Percentiles rank a stretch among this genome's conserved stretches.
Evolutionary conservation across 2,113 vertebrate species (phyloP).

Genomic region (Bujurquina vittata): DNA sequence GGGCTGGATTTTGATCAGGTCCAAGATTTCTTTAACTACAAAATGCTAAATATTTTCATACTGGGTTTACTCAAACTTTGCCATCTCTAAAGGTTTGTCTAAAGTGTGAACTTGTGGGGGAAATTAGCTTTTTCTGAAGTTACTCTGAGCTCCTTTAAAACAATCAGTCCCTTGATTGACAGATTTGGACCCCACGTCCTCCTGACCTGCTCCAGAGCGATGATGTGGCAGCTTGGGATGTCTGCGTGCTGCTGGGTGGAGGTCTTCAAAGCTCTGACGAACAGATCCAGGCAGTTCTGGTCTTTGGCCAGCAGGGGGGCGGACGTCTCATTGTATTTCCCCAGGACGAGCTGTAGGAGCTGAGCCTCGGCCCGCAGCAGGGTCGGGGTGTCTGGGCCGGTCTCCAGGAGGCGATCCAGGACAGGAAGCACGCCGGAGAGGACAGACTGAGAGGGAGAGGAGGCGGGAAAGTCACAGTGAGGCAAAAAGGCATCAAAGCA

Average conservation of each 20-base stretch:
- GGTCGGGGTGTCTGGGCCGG: constrained; percentile 68
- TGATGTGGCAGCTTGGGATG: constrained; percentile 83
- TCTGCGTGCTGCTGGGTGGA: constrained; percentile 74
- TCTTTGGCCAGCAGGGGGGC: constrained; percentile 85
- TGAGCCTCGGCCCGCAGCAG: constrained; percentile 84
- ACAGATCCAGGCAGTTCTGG: constrained; percentile 84
- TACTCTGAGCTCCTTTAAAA: too few species aligned
- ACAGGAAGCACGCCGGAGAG: constrained; percentile 84
- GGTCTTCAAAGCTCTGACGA: constrained; percentile 83
- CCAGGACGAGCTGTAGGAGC: constrained; percentile 84
- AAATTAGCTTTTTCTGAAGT: too few species aligned
- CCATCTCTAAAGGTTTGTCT: too few species aligned
- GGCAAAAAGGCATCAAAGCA: background rate
- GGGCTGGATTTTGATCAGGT: too few species aligned
- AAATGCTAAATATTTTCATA: too few species aligned
- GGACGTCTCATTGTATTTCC: constrained; percentile 86
- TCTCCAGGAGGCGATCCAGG: constrained; percentile 83
- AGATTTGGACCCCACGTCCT: fast-evolving
- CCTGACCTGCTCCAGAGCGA: constrained; percentile 89
- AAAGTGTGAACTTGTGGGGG: background rate
- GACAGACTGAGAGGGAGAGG: constrained; percentile 75
- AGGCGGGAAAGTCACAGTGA: background rate
- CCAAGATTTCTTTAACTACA: too few species aligned
- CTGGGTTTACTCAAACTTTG: background rate
- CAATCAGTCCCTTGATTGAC: background rate